A percentile compares a stretch with the other conserved stretches of the same genome.
These are phyloP conservation scores for Leucopsar rothschildi DNA, from an alignment of 2,113 vertebrate species.

Conservation along the genomic window DNA sequence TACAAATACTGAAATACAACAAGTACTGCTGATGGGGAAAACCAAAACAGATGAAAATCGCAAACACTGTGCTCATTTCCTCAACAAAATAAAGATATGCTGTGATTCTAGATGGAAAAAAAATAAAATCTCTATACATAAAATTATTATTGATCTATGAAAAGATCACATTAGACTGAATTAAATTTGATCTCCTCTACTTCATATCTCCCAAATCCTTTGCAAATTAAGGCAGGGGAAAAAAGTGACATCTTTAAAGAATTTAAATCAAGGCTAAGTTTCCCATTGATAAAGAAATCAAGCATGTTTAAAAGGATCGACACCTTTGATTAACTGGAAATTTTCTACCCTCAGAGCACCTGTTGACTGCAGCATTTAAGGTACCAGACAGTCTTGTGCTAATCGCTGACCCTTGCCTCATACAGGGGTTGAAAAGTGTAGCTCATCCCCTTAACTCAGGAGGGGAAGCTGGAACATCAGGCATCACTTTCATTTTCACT, in stretches of 20 bases:
- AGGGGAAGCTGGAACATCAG: not conserved
- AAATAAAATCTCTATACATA: not conserved
- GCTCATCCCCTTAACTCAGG: not conserved
- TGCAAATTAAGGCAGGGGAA: not conserved
- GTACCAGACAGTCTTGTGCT: not conserved
- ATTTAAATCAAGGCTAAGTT: not conserved
- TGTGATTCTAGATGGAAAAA: not conserved
- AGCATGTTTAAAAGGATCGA: accelerated
- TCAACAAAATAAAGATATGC: not conserved
- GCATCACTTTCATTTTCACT: not conserved
- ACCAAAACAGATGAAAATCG: not conserved
- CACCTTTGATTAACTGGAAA: not conserved
- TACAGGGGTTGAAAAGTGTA: not conserved
- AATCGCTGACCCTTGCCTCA: not conserved
- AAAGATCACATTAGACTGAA: not conserved
- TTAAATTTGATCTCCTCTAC: not conserved
- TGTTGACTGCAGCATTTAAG: not conserved
- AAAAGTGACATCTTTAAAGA: not conserved
- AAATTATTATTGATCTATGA: not conserved
- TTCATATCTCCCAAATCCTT: not conserved
- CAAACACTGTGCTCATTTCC: not conserved
- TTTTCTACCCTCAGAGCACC: not conserved
- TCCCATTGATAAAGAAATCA: not conserved
- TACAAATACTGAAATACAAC: not conserved
- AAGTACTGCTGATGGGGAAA: not conserved